Base-by-base conservation (phyloP, 2,113 vertebrate genomes). In the Callorhinus ursinus region DNA sequence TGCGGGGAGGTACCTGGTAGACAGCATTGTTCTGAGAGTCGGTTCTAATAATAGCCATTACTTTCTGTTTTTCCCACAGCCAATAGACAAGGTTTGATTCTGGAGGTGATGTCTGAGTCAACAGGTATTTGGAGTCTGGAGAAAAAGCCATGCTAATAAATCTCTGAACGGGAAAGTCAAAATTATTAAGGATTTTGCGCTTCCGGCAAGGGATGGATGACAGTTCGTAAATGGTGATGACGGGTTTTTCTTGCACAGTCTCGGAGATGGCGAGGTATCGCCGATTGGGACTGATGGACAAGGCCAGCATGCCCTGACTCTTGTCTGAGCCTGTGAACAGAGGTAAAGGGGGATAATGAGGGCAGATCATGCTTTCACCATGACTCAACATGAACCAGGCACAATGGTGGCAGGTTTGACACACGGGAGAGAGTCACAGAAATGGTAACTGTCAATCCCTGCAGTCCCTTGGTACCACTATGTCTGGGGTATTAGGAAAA, bases 21-120 rank as follows among this genome's bases (percentile, higher is more conserved):
- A 99, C 85, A 46, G 99, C 92, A 18, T 98, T 98, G 61, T 93
- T 98, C 42, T 97, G 96, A 24, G 81, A 97, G 74, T 98, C 98
- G 2, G 98, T 96, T 95, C 98, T 99, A 59, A 99, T n/a, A 0
- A 98, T 91, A 24, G 99, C 99, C 98, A 99, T 98, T 88, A 99
- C 97, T 98, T 98, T 99, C 97, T 99, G 99, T 98, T 99, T 99
- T 95, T 99, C 99, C 99, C 99, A 99, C 63, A 99, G 98, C 99
- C 99, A 99, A 86, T 98, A 99, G 93, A 99, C 89, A 77, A 99
- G 98, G 42, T 94, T 99, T 96, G 99, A 99, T 16, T 99, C 99
- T 0, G 99, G 99, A 7, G 98, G 98, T 0, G 98, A 99, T 0
- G 99, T 98, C 97, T 99, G 99, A 18, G 99, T 99, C 59, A 99